Conservation (phyloP, 2,113 vertebrate genomes). For the Nothocercus nigrocapillus region DNA sequence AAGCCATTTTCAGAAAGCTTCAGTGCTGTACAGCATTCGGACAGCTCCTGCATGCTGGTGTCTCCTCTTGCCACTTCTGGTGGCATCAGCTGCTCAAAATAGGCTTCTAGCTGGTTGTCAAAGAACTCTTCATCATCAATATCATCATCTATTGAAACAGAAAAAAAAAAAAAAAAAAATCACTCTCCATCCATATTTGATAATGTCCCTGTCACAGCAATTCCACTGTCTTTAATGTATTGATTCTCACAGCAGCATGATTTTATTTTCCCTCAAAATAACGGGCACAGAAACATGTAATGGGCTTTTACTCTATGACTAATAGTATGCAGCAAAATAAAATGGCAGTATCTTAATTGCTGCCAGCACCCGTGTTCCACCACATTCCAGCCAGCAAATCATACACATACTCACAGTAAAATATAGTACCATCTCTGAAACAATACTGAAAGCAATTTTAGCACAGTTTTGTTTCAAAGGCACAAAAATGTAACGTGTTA, state of each 20-base stretch:
- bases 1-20: slow-evolving; percentile 47
- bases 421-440: background rate
- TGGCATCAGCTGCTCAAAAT: slow-evolving; percentile 89
- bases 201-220: background rate
- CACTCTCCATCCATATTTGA: background rate
- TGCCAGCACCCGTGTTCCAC: background rate
- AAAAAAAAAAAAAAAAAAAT: background rate
- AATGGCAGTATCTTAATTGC: background rate
- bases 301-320: background rate
- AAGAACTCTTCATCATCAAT: slow-evolving; percentile 87
- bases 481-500: background rate
- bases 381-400: background rate
- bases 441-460: background rate
- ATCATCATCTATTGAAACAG: slow-evolving; percentile 82
- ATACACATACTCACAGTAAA: background rate
- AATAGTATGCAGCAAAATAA: background rate
- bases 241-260: background rate
- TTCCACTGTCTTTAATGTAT: background rate
- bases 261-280: background rate
- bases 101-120: slow-evolving; percentile 89
- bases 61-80: slow-evolving; percentile 84
- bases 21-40: slow-evolving; percentile 65
- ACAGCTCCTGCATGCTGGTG: slow-evolving; percentile 80
- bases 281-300: background rate
- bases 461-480: background rate